Evolutionary conservation across 2,888 invertebrate species (phyloP), one percentile per base, ranked within the genome.

Genomic region (Tenthredo livida): DNA sequence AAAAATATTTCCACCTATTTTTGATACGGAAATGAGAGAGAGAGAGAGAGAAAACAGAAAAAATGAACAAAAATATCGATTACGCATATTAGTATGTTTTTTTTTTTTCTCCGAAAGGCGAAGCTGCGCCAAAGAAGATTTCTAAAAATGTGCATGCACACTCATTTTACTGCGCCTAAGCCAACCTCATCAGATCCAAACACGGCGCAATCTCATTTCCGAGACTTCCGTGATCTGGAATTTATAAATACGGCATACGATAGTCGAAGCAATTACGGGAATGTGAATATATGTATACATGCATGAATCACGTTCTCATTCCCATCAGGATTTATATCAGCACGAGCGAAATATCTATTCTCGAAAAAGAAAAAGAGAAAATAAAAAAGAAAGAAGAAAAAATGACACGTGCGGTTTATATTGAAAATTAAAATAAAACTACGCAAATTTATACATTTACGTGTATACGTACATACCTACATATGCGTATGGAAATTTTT

Each of bases 141-240:
- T 40, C 33, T 61, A 61, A 17, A 7, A 43, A 25, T 25, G 7
- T 37, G n/a, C 17, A 12, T n/a, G 12, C 5, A 73, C 50, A 73
- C 43, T n/a, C 17, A 77, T 50, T 29, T 77, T 29, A 50, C 17
- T 47, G 5, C 29, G 33, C 7, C 40, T 12, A 77, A 54, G 2
- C 29, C 5, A 33, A 77, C 9, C 77, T 15, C 15, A 17, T 50
- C 77, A 1, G 50, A 75, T 47, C 54, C 50, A 29, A 29, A 25
- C 33, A 43, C 43, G 29, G 29, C 40, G 50, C 54, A n/a, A 50
- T 77, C 33, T 54, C 17, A 50, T 50, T 54, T 77, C 77, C 17
- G 4, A 54, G 77, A 77, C 77, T 77, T 77, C 77, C 47, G 54
- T 77, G 77, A 77, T 77, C 29, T 54, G 77, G 77, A 77, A 77